These are phyloP conservation scores for Cephonodes hylas DNA, from an alignment of 2,888 invertebrate species.

Conservation along the genomic window DNA sequence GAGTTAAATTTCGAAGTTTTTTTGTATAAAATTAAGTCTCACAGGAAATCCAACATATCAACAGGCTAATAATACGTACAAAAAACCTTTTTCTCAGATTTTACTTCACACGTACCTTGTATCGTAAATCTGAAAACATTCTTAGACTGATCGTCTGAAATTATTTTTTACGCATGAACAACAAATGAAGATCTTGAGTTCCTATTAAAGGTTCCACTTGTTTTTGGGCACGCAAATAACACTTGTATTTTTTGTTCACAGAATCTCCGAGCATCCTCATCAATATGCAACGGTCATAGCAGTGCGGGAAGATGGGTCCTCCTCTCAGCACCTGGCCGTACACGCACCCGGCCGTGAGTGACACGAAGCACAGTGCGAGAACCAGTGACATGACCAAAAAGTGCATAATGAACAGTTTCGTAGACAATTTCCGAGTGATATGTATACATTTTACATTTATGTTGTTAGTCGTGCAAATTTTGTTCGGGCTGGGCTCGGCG, in stretches of 20 bases:
- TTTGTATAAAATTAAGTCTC: too few species aligned
- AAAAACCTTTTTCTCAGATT: too few species aligned
- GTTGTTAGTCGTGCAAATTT: conserved; percentile 55
- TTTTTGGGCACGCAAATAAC: too few species aligned
- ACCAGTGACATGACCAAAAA: conserved; percentile 39
- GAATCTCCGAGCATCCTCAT: conserved; percentile 27
- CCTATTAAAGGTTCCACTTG: too few species aligned
- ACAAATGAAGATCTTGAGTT: too few species aligned
- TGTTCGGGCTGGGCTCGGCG: conserved; percentile 53
- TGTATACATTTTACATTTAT: conserved; percentile 59
- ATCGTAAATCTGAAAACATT: too few species aligned
- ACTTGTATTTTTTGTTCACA: conserved; percentile 51
- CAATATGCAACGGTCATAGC: conserved; percentile 52
- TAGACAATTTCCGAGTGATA: conserved; percentile 51
- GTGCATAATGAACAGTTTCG: conserved; percentile 42
- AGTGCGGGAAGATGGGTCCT: conserved; percentile 53
- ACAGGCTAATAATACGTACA: too few species aligned
- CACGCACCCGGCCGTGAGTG: conserved; percentile 37
- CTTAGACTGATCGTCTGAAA: too few species aligned
- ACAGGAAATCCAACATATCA: too few species aligned
- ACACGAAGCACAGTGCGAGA: conserved; percentile 32
- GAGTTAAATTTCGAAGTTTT: too few species aligned
- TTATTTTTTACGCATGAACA: too few species aligned
- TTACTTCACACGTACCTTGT: too few species aligned
- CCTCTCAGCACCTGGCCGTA: conserved; percentile 63